Evolutionary conservation across 2,888 invertebrate species (phyloP).

Genomic region (Tenodera sinensis): DNA sequence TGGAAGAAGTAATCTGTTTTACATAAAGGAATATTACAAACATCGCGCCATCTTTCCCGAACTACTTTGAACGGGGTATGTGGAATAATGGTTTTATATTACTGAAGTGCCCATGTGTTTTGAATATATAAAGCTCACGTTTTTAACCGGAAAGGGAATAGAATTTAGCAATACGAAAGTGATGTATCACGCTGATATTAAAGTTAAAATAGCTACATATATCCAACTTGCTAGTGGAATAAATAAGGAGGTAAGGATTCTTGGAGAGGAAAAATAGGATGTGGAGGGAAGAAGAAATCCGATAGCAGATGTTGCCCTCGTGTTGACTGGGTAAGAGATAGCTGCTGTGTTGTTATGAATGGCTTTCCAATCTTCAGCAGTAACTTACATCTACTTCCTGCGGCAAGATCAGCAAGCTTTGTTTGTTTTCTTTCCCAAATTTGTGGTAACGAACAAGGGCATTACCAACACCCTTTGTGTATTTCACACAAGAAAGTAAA

Average conservation of each 20-base stretch:
- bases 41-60: no score
- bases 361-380: neutral
- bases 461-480: neutral
- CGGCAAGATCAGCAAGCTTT: neutral
- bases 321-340: neutral
- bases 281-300: neutral
- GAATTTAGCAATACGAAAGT: no score
- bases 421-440: neutral
- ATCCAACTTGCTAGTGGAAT: neutral
- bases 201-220: no score
- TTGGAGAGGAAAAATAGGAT: neutral
- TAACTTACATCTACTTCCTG: neutral
- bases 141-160: no score
- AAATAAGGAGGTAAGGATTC: neutral
- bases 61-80: no score
- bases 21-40: no score
- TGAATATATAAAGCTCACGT: no score
- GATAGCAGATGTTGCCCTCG: neutral
- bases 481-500: neutral
- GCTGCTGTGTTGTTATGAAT: neutral
- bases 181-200: no score
- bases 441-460: neutral
- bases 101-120: no score
- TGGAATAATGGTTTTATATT: no score
- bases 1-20: no score